phyloP scores from a whole-genome alignment of 2,888 invertebrate species.

The Ophion ventricosus region DNA sequence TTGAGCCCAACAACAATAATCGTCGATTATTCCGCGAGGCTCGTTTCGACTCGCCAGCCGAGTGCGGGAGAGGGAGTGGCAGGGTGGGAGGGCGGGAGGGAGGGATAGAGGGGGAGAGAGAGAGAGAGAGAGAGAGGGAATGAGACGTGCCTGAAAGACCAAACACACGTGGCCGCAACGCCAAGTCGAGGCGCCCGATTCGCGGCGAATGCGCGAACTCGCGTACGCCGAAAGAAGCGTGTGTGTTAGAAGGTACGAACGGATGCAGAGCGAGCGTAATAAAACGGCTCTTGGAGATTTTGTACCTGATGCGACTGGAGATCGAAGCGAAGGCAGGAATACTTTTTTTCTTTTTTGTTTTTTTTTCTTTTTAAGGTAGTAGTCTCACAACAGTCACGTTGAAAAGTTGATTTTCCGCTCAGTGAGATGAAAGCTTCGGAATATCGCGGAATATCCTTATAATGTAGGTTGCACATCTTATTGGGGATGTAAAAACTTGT shows the following conservation, averaged over 20 bases:
- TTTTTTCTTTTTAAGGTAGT: background rate
- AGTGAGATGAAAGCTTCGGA: no score
- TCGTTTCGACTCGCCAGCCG: constrained; percentile 33
- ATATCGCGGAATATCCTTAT: no score
- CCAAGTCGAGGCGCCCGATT: constrained; percentile 52
- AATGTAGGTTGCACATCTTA: no score
- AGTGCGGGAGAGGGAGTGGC: background rate
- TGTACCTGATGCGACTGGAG: constrained; percentile 4
- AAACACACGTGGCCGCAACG: constrained; percentile 66
- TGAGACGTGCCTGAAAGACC: constrained; percentile 71
- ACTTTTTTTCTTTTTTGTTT: background rate
- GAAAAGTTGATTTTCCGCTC: background rate
- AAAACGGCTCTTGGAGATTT: constrained; percentile 6
- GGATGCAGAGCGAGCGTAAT: constrained; percentile 17
- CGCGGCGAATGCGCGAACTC: constrained; percentile 78
- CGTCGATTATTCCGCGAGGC: constrained; percentile 54
- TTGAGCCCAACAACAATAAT: constrained; percentile 66
- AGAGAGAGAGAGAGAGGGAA: constrained; percentile 5
- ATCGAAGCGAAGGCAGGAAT: background rate
- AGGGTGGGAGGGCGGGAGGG: background rate
- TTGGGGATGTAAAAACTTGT: no score
- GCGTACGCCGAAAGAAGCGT: constrained; percentile 83
- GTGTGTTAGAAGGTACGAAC: background rate
- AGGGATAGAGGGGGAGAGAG: no score
- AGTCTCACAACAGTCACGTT: no score